Percentiles rank a stretch among this genome's conserved stretches.
Evolutionary conservation across 2,888 invertebrate species (phyloP).

Genomic region (Slavum lentiscoides): DNA sequence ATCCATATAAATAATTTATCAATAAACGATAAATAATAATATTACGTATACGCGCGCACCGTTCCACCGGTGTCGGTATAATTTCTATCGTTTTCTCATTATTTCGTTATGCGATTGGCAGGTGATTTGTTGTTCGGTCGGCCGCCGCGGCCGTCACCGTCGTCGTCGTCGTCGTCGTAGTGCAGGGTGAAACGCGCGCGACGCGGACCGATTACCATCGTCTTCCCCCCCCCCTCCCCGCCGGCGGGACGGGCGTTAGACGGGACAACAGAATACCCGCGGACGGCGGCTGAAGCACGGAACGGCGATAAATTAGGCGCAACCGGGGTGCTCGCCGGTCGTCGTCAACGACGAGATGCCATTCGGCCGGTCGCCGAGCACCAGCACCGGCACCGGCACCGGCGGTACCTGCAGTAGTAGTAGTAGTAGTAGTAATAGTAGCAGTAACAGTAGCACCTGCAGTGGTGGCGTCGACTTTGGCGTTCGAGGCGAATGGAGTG

Average conservation of each 20-base stretch:
- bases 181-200: background rate
- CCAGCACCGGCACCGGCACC: background rate
- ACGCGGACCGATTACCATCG: too few species aligned
- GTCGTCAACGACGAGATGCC: conserved; percentile 28
- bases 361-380: conserved; percentile 39
- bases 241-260: background rate
- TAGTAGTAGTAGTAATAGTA: too few species aligned
- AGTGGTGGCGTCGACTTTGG: background rate
- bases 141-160: background rate
- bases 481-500: conserved; percentile 34
- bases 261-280: background rate
- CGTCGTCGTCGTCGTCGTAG: conserved; percentile 1
- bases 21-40: too few species aligned
- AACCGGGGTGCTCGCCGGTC: background rate
- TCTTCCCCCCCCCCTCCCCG: too few species aligned
- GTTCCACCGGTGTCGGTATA: too few species aligned
- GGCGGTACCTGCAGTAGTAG: background rate
- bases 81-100: background rate
- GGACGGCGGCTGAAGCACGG: background rate
- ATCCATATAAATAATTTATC: too few species aligned
- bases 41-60: background rate
- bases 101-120: conserved; percentile 18
- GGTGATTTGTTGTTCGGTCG: conserved; percentile 6
- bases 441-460: background rate
- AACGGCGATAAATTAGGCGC: background rate